Base-by-base conservation (phyloP, 2,113 vertebrate genomes). In the Larimichthys crocea region DNA sequence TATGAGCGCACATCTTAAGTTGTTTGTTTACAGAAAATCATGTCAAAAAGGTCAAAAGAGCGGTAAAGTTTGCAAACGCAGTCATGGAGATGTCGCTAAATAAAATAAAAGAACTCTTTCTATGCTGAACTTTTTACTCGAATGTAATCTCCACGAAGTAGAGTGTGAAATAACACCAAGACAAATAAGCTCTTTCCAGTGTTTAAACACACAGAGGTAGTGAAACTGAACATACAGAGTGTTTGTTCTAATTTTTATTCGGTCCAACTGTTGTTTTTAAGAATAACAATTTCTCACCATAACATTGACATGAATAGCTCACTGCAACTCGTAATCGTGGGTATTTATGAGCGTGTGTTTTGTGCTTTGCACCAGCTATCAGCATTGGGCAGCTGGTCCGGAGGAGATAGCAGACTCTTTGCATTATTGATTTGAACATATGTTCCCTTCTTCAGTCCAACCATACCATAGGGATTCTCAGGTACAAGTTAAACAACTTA, bases 351-450 rank as follows among this genome's bases (percentile, higher is more conserved):
- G 72, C 74, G 73, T 82, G 52, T 80, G 52, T 73, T 74, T 87
- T 92, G 91, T 92, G 88, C 91, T 87, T 92, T 90, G 81, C 74
- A 85, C 86, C 75, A 79, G 66, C 68, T 74, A 74, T 69, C 85
- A 86, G 89, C 76, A 63, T 55, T 76, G 83, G 70, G 74, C 86
- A 77, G 81, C 74, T 84, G 35, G 79, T 90, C 84, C 76, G 49
- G 64, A 86, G 71, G 74, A 86, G 62, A 82, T 60, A 78, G 63
- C 61, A 50, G 63, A 86, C 76, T 48, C 65, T 87, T 89, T 91
- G 86, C 75, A 86, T 90, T 82, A 88, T 86, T 82, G 67, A 91
- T 90, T 64, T n/a, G 14, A 89, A 78, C 74, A 79, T 53, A 83
- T 64, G 63, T 83, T 81, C 71, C 83, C 59, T 84, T 87, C 55